Percentiles rank a stretch among this genome's conserved stretches.
These are phyloP conservation scores for Eurystomus glaucurus DNA, from an alignment of 2,797 vertebrate genomes.

Conservation along the genomic window DNA sequence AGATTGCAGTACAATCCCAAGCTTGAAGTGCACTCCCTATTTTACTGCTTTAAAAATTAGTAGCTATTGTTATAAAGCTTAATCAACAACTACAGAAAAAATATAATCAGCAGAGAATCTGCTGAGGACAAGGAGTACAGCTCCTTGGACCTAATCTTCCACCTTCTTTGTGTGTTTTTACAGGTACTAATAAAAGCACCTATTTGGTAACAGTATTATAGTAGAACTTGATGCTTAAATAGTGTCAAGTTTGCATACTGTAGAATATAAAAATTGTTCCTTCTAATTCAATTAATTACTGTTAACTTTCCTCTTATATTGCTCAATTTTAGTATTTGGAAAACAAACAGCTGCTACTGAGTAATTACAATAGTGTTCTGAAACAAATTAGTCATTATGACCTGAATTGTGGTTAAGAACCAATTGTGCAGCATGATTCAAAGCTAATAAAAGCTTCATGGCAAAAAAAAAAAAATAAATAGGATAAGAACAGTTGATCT, in stretches of 20 bases:
- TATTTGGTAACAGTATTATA: neutral
- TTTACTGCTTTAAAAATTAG: neutral
- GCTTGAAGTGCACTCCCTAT: neutral
- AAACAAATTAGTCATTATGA: constrained; percentile 68
- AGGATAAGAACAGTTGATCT: neutral
- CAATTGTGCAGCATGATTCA: constrained; percentile 9
- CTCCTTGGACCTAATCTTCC: neutral
- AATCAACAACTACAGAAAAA: neutral
- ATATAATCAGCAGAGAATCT: neutral
- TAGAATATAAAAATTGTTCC: neutral
- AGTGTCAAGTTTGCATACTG: neutral
- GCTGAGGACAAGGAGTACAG: neutral
- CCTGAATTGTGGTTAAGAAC: constrained; percentile 43
- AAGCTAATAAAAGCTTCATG: constrained; percentile 20
- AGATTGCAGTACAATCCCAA: neutral
- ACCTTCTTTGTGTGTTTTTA: neutral
- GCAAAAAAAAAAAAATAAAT: neutral
- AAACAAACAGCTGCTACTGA: constrained; percentile 50
- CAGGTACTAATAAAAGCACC: neutral
- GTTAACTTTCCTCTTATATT: constrained; percentile 10
- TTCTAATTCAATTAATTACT: neutral
- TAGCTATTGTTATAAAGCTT: neutral
- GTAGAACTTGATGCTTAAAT: neutral
- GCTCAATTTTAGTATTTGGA: constrained; percentile 3
- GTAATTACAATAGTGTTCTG: constrained; percentile 50